phyloP scores from a whole-genome alignment of 2,888 invertebrate species.

The Papilio demoleus region DNA sequence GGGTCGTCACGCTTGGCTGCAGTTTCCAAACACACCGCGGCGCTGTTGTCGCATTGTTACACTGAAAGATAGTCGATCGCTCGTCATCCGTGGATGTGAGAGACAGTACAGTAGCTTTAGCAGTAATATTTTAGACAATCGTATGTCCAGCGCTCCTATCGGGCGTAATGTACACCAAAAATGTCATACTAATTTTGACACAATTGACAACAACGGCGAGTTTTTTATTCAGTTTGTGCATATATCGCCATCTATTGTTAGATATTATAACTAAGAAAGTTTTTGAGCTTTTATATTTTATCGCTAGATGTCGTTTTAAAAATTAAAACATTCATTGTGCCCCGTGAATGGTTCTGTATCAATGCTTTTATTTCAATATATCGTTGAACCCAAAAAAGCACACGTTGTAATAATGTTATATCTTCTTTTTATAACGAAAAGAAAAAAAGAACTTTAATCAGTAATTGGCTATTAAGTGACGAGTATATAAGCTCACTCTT shows the following conservation, averaged over 20 bases:
- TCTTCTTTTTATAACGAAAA: too few relatives aligned
- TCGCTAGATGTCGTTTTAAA: slow-evolving; percentile 20
- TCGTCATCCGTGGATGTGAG: neutral
- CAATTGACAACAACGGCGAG: neutral
- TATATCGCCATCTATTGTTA: slow-evolving; percentile 4
- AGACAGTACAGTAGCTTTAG: too few relatives aligned
- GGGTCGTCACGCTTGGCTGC: slow-evolving; percentile 34
- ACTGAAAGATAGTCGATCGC: neutral
- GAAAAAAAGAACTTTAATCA: too few relatives aligned
- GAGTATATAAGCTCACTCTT: too few relatives aligned
- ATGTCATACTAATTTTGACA: too few relatives aligned
- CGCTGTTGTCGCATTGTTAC: slow-evolving; percentile 10
- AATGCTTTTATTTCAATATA: neutral
- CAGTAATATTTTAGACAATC: too few relatives aligned
- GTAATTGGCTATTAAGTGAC: too few relatives aligned
- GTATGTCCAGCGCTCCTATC: too few relatives aligned
- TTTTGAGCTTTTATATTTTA: neutral
- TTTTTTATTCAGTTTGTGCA: neutral
- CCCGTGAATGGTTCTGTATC: neutral
- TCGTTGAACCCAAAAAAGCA: neutral
- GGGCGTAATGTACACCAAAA: too few relatives aligned
- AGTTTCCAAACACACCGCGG: slow-evolving; percentile 17
- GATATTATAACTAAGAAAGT: neutral
- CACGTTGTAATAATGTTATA: neutral
- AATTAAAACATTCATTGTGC: neutral